A percentile compares a stretch with the other conserved stretches of the same genome.
These are phyloP conservation scores for Dromiciops gliroides DNA, from an alignment of 2,113 vertebrate species.

Conservation along the genomic window DNA sequence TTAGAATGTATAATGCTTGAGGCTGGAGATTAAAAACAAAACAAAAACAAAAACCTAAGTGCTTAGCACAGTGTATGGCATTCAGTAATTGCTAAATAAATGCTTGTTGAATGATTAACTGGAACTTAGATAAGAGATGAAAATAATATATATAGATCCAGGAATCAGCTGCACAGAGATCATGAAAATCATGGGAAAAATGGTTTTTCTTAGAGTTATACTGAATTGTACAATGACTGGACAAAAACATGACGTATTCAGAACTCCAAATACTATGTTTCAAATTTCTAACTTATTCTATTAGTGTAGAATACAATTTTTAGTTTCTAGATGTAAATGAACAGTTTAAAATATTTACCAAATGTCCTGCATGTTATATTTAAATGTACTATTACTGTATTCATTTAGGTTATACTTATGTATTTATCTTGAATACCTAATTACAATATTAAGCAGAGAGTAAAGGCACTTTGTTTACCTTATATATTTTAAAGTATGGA, in stretches of 20 bases:
- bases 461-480: neutral
- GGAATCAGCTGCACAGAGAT: too few species aligned
- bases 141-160: too few species aligned
- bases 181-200: too few species aligned
- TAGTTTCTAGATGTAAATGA: neutral
- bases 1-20: too few species aligned
- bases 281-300: neutral
- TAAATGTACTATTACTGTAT: neutral
- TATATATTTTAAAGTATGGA: neutral
- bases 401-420: neutral
- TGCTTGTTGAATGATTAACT: too few species aligned
- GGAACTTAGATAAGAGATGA: too few species aligned
- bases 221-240: too few species aligned
- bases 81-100: too few species aligned
- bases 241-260: too few species aligned
- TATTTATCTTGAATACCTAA: neutral
- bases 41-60: too few species aligned
- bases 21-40: too few species aligned
- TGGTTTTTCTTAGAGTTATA: neutral
- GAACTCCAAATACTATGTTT: neutral
- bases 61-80: too few species aligned
- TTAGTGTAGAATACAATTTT: neutral
- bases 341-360: neutral
- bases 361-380: neutral
- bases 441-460: neutral